These are phyloP conservation scores for Drosophila nigromelanica DNA, from an alignment of 1,140 invertebrate genomes.

Conservation along the genomic window DNA sequence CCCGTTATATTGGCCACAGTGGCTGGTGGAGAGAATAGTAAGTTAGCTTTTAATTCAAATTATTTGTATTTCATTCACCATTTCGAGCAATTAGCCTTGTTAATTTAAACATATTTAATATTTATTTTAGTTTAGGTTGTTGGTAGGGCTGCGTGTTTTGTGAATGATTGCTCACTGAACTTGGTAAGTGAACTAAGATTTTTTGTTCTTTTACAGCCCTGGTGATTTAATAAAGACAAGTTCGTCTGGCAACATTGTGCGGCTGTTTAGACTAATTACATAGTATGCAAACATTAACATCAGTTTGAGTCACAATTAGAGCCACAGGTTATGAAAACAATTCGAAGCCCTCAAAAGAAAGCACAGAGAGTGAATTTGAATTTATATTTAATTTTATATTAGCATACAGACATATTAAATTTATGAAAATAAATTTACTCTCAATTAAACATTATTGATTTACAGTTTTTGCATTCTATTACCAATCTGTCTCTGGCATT, in stretches of 20 bases:
- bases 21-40: not conserved
- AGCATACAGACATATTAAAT: no score
- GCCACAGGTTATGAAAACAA: no score
- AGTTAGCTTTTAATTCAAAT: not conserved
- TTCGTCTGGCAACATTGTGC: not conserved
- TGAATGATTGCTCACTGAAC: not conserved
- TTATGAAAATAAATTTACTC: not conserved
- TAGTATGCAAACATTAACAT: not conserved
- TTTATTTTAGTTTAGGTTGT: slow-evolving; percentile 7
- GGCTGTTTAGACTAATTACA: not conserved
- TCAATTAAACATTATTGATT: not conserved
- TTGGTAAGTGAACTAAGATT: not conserved
- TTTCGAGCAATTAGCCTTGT: slow-evolving; percentile 49
- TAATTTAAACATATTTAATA: slow-evolving; percentile 59
- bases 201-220: not conserved
- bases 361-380: no score
- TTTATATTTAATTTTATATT: no score
- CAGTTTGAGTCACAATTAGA: no score
- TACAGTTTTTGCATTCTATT: not conserved
- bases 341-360: no score
- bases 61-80: slow-evolving; percentile 29
- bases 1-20: slow-evolving; percentile 35
- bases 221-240: not conserved
- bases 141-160: not conserved
- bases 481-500: slow-evolving; percentile 54